phyloP scores from a whole-genome alignment of 2,888 invertebrate species.

The Pherbina coryleti region DNA sequence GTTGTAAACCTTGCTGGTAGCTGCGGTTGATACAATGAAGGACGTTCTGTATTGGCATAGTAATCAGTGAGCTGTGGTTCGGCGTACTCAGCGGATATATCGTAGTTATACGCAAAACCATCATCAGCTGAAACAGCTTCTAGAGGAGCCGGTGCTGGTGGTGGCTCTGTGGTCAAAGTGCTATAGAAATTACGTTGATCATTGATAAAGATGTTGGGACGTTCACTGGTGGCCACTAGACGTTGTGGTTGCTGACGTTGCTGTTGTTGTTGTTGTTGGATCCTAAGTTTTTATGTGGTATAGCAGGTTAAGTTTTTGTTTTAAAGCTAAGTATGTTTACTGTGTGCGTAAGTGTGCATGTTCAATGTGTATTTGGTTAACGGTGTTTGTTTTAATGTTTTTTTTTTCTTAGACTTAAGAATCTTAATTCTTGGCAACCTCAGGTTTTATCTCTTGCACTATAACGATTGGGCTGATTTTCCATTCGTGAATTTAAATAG shows the following conservation, averaged over 20 bases:
- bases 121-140: conserved; percentile 32
- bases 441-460: background rate
- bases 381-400: background rate
- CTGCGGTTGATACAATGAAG: conserved; percentile 21
- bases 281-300: conserved; percentile 31
- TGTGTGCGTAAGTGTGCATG: conserved; percentile 36
- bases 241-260: conserved; percentile 27
- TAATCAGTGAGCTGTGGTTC: conserved; percentile 52
- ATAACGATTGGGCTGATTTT: conserved; percentile 23
- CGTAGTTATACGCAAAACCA: conserved; percentile 52
- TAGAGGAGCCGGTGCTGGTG: background rate
- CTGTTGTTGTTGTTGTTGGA: conserved; percentile 24
- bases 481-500: background rate
- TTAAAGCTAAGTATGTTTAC: conserved; percentile 19
- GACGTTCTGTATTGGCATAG: conserved; percentile 45
- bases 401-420: background rate
- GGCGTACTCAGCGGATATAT: conserved; percentile 52
- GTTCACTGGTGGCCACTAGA: conserved; percentile 36
- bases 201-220: conserved; percentile 34
- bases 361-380: background rate
- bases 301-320: conserved; percentile 8
- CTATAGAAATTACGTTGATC: conserved; percentile 57
- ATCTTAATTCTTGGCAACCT: background rate
- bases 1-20: conserved; percentile 42
- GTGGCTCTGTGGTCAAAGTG: conserved; percentile 51